phyloP scores from a whole-genome alignment of 1,140 invertebrate genomes.

The Lethrus apterus region DNA sequence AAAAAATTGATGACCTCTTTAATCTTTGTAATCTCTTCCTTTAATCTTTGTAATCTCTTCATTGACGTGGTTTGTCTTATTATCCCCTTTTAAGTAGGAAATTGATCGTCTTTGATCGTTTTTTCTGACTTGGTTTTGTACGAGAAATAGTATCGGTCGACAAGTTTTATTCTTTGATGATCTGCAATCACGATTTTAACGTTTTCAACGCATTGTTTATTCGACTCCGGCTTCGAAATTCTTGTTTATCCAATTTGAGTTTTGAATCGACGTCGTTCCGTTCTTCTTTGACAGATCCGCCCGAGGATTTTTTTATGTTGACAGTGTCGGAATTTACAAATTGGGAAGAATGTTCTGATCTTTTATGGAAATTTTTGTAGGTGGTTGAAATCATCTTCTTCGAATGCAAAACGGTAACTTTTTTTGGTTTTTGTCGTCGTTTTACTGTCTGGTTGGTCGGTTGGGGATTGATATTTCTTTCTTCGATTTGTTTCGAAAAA shows the following conservation, averaged over 20 bases:
- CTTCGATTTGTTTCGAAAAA: too few species aligned
- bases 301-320: background rate
- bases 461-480: too few species aligned
- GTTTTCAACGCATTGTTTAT: conserved; percentile 8
- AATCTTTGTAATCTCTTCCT: too few species aligned
- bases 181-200: conserved; percentile 10
- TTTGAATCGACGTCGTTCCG: background rate
- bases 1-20: conserved; percentile 8
- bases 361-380: too few species aligned
- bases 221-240: background rate
- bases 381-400: too few species aligned
- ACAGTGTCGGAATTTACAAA: too few species aligned
- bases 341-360: too few species aligned
- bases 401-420: too few species aligned
- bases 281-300: conserved; percentile 1
- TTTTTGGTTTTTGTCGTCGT: too few species aligned
- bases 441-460: too few species aligned
- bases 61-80: background rate
- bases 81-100: conserved; percentile 1
- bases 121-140: background rate
- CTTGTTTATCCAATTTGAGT: background rate
- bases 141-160: conserved; percentile 4
- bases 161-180: conserved; percentile 8
- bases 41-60: conserved; percentile 2
- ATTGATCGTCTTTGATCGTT: background rate